Conservation (phyloP, 2,888 invertebrate genomes). For the Cataglyphis albicans region DNA sequence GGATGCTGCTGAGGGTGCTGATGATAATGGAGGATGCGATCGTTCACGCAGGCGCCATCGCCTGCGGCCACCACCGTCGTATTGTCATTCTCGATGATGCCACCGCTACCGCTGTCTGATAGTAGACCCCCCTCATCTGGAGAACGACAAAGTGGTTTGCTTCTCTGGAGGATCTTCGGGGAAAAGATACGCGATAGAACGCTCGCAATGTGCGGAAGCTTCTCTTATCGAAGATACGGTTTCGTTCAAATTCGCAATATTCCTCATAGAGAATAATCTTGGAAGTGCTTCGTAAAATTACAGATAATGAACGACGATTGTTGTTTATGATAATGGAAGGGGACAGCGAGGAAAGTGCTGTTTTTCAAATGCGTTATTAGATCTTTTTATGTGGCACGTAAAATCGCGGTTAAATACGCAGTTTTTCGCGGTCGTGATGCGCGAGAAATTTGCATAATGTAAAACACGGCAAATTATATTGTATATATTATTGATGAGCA, state of each 20-base stretch:
- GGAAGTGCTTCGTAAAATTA: not conserved
- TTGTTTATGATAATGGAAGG: not conserved
- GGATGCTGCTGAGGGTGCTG: conserved; percentile 47
- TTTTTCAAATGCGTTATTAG: conserved; percentile 14
- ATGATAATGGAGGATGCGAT: conserved; percentile 50
- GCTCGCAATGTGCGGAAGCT: conserved; percentile 58
- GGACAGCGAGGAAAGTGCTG: not conserved
- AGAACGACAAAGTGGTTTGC: conserved; percentile 46
- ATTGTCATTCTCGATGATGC: conserved; percentile 70
- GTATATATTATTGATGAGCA: conserved; percentile 55
- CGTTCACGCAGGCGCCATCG: conserved; percentile 70
- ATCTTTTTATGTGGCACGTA: not conserved
- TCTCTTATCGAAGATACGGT: not conserved
- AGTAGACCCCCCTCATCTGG: conserved; percentile 77
- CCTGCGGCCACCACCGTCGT: conserved; percentile 64
- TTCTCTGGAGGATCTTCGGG: not conserved
- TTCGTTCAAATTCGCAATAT: not conserved
- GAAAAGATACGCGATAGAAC: not conserved
- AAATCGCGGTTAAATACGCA: not conserved
- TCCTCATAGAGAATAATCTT: not conserved
- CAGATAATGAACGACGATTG: not conserved
- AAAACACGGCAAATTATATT: conserved; percentile 47
- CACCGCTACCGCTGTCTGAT: conserved; percentile 75
- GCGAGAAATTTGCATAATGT: conserved; percentile 68
- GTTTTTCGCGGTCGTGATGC: conserved; percentile 1